Evolutionary conservation across 2,797 vertebrate genomes (phyloP).

Genomic region (Setipinna tenuifilis): DNA sequence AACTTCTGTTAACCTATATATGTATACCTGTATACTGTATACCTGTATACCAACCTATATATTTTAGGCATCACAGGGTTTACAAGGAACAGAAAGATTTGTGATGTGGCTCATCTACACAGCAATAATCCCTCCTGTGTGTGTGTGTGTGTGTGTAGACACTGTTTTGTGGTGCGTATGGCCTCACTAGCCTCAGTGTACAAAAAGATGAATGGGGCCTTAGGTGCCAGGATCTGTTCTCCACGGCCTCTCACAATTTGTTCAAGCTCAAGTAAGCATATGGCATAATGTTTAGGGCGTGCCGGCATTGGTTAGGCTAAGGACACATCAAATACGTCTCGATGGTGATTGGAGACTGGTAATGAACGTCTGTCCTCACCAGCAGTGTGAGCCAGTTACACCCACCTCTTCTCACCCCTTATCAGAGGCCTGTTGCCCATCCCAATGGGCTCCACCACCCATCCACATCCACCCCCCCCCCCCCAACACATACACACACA

Average conservation of each 20-base stretch:
- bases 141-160: not conserved
- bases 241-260: not conserved
- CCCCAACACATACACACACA: not conserved
- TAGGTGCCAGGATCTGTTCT: not conserved
- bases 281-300: not conserved
- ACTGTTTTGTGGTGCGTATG: not conserved
- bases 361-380: not conserved
- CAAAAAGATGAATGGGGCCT: not conserved
- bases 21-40: no score
- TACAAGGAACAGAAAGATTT: not conserved
- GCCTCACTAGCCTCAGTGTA: not conserved
- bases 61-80: not conserved
- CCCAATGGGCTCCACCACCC: not conserved
- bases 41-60: no score
- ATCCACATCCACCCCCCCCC: not conserved
- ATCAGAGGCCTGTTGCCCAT: conserved; percentile 34
- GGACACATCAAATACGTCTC: not conserved
- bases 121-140: no score
- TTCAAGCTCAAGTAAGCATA: not conserved
- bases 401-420: conserved; percentile 40
- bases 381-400: conserved; percentile 19
- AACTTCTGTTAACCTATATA: not conserved
- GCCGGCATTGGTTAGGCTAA: not conserved
- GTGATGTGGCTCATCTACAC: no score
- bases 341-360: not conserved